Evolutionary conservation across 2,113 vertebrate genomes (phyloP).

Genomic region (Xyrauchen texanus): DNA sequence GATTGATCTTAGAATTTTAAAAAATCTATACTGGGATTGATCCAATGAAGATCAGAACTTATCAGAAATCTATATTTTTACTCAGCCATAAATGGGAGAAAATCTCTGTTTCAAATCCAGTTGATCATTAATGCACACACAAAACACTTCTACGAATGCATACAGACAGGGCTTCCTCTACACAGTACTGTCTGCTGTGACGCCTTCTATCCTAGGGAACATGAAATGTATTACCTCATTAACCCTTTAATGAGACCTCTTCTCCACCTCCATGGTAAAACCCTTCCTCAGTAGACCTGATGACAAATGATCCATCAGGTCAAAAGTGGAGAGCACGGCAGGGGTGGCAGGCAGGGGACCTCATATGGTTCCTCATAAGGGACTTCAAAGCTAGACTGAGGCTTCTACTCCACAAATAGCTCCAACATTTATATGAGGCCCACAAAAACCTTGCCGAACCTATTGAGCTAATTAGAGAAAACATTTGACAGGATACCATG

Average conservation of each 20-base stretch:
- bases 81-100: too few species aligned
- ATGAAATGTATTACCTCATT: conserved; percentile 62
- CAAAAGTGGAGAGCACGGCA: conserved; percentile 79
- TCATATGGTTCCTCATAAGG: conserved; percentile 64
- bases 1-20: too few species aligned
- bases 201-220: conserved; percentile 61
- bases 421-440: conserved; percentile 26
- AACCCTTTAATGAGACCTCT: conserved; percentile 71
- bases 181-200: conserved; percentile 6
- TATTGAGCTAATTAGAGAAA: conserved; percentile 20
- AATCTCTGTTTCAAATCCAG: too few species aligned
- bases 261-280: conserved; percentile 50
- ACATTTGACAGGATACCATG: conserved; percentile 35
- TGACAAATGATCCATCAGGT: conserved; percentile 75
- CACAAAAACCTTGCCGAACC: conserved; percentile 21
- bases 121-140: too few species aligned
- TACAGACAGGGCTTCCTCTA: too few species aligned
- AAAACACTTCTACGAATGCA: too few species aligned
- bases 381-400: conserved; percentile 66
- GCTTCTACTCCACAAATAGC: conserved; percentile 47
- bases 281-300: conserved; percentile 65
- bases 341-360: conserved; percentile 75
- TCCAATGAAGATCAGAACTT: too few species aligned
- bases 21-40: too few species aligned
- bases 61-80: too few species aligned